These are phyloP conservation scores for Puma concolor DNA, from an alignment of 2,113 vertebrate genomes.

Conservation along the genomic window DNA sequence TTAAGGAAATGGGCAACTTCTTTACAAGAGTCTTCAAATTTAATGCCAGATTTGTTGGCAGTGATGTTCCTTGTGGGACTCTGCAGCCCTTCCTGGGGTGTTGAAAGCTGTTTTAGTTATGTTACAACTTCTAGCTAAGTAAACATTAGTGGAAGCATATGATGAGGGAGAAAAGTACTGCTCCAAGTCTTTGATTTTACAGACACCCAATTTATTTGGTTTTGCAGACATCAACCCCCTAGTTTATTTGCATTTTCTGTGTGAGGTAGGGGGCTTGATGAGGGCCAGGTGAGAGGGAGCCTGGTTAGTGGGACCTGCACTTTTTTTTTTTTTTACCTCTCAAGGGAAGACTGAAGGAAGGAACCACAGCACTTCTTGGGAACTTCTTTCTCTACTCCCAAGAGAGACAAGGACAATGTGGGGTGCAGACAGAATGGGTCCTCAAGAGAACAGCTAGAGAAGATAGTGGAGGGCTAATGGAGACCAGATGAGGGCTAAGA, in stretches of 20 bases:
- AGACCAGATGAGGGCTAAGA: background rate
- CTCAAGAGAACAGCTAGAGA: background rate
- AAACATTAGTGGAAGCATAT: background rate
- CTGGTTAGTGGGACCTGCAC: background rate
- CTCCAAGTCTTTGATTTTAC: background rate
- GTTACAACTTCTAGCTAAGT: background rate
- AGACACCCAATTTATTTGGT: background rate
- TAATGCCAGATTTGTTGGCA: background rate
- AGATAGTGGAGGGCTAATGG: background rate
- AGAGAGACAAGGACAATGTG: background rate
- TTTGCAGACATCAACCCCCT: background rate
- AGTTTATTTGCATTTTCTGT: background rate
- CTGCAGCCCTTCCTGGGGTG: background rate
- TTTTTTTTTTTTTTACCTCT: background rate
- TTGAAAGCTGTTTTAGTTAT: background rate
- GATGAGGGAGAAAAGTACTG: background rate
- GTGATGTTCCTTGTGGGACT: background rate
- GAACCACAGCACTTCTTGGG: background rate
- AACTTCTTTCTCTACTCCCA: background rate
- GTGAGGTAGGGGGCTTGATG: background rate
- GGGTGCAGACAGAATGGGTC: background rate
- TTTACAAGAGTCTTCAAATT: background rate
- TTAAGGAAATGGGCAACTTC: background rate
- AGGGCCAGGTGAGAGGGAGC: background rate
- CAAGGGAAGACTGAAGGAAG: background rate